Base-by-base conservation (phyloP, 1,140 invertebrate species). In the Lerema accius region DNA sequence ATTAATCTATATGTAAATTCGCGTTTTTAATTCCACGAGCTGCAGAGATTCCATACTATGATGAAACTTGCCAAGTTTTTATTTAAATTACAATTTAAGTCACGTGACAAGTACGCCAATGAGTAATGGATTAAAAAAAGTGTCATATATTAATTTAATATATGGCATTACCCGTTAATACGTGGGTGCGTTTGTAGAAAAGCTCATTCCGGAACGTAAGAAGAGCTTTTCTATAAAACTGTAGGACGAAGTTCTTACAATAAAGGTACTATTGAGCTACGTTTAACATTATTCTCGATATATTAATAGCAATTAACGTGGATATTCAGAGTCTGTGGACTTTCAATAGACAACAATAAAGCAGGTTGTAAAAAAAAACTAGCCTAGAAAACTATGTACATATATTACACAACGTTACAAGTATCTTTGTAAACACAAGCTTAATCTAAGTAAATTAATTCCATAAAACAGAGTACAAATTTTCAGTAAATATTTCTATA, bases 311-410 rank as follows among this genome's bases (percentile, higher is more conserved):
- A 32, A 32, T 32, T 9, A 28, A 9, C 14, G 49, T 15, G 39
- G 37, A 49, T 42, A 14, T 23, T 32, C 65, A 70, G 48, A 69
- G 62, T 65, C 66, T 46, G 53, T 71, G 64, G 49, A 70, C 69
- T 71, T 71, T 65, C 26, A 55, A 59, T 67, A 69, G 71, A 58
- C 39, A 73, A 71, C 45, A 72, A 51, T 80, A 63, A 82, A 79
- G 72, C 73, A 56, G 67, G 66, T 77, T 80, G 71, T 79, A 86
- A 80, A 84, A 85, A n/a, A 84, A 78, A 78, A 67, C 73, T 86
- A 85, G 42, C 66, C 81, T 80, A 82, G 63, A 48, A 39, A 71
- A 69, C 63, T 88, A 81, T 86, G 48, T 85, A 88, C 82, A 86
- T 86, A 84, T 86, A 69, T 77, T 84, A 86, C 84, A 86, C 70